A percentile compares a stretch with the other conserved stretches of the same genome.
phyloP scores from a whole-genome alignment of 2,888 invertebrate genomes.

The Spodoptera picta region DNA sequence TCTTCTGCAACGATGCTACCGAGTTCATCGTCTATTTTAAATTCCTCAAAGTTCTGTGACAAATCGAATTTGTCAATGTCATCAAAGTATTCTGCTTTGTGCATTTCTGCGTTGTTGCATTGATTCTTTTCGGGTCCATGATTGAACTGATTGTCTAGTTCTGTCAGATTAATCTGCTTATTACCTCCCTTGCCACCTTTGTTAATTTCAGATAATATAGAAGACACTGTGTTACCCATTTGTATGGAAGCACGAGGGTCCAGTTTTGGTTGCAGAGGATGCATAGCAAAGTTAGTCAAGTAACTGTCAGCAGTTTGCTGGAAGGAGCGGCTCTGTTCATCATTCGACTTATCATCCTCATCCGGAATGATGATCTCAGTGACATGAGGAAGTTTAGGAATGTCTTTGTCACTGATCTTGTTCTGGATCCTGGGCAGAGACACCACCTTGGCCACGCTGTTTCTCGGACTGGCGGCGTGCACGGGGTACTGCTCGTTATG shows the following conservation, averaged over 20 bases:
- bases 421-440: conserved; percentile 82
- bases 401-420: conserved; percentile 88
- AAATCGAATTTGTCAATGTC: conserved; percentile 90
- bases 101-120: conserved; percentile 69
- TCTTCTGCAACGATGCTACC: conserved; percentile 85
- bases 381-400: conserved; percentile 93
- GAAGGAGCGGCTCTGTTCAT: conserved; percentile 75
- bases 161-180: conserved; percentile 83
- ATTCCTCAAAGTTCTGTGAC: conserved; percentile 94
- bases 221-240: conserved; percentile 90
- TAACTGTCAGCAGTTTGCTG: conserved; percentile 78
- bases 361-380: conserved; percentile 92
- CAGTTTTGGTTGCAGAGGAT: conserved; percentile 82
- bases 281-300: conserved; percentile 79
- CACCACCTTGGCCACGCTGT: conserved; percentile 83
- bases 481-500: conserved; percentile 85
- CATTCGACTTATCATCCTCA: conserved; percentile 86
- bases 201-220: conserved; percentile 89
- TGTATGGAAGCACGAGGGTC: conserved; percentile 88
- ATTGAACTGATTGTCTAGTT: conserved; percentile 83
- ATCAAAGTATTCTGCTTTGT: conserved; percentile 84
- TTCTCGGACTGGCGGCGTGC: conserved; percentile 77
- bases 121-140: conserved; percentile 72
- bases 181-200: conserved; percentile 82
- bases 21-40: conserved; percentile 93